Percentiles rank a stretch among this genome's conserved stretches.
Evolutionary conservation across 2,113 vertebrate genomes (phyloP).

Genomic region (Menidia beryllina): DNA sequence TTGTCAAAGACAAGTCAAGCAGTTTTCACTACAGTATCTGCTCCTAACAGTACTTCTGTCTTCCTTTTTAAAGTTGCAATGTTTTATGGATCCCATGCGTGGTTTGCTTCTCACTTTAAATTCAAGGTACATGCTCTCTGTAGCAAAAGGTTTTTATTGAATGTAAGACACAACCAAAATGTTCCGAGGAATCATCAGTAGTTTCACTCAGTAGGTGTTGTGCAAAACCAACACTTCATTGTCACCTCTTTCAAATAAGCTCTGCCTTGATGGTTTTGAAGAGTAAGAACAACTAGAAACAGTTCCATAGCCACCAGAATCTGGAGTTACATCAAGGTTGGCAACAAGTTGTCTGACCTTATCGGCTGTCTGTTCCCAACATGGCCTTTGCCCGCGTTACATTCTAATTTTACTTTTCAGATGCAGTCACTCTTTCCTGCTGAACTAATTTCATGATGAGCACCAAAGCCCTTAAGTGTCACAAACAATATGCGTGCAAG

Average conservation of each 20-base stretch:
- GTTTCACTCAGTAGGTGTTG: constrained; percentile 19
- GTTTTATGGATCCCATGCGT: too few relatives aligned
- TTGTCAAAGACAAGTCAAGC: too few relatives aligned
- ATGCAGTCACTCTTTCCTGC: constrained; percentile 30
- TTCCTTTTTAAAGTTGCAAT: too few relatives aligned
- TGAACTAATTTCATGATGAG: constrained; percentile 44
- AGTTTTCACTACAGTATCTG: too few relatives aligned
- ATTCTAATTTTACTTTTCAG: constrained; percentile 49
- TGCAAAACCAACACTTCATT: constrained; percentile 7
- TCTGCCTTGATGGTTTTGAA: constrained; percentile 13
- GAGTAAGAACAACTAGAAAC: background rate
- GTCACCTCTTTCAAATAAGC: constrained; percentile 6
- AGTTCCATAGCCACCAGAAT: constrained; percentile 38
- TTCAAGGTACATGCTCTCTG: too few relatives aligned
- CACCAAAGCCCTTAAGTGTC: constrained; percentile 37
- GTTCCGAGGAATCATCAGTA: background rate
- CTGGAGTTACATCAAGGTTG: constrained; percentile 43
- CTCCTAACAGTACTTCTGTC: too few relatives aligned
- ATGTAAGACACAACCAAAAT: too few relatives aligned
- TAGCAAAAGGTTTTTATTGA: too few relatives aligned
- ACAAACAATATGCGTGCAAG: constrained; percentile 30
- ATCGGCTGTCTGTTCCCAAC: constrained; percentile 50
- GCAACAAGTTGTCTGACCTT: constrained; percentile 51
- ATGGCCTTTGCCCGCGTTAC: constrained; percentile 35
- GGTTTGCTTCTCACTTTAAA: too few relatives aligned